Conservation (phyloP, 2,113 vertebrate genomes). For the Hiodon alosoides region DNA sequence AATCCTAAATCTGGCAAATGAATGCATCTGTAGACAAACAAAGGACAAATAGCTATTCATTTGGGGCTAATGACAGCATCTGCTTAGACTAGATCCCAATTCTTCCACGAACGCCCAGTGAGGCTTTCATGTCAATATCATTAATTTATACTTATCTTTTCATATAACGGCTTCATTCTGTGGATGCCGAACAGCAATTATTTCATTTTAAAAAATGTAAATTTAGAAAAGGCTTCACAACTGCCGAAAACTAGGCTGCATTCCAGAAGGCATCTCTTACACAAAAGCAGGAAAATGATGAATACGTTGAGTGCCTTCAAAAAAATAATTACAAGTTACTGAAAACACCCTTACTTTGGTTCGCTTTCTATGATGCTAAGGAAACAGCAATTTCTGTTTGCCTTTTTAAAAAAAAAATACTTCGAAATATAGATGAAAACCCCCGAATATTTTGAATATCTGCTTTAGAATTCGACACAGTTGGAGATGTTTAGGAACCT, state of each 20-base stretch:
- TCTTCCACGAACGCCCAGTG: conserved; percentile 10
- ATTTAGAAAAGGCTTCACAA: neutral
- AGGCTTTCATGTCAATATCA: conserved; percentile 15
- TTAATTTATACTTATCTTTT: conserved; percentile 16
- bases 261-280: neutral
- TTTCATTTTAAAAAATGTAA: conserved; percentile 9
- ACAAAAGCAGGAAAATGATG: neutral
- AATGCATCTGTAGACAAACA: conserved; percentile 15
- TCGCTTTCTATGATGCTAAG: neutral
- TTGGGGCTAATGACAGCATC: conserved; percentile 18
- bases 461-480: neutral
- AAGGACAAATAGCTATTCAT: conserved; percentile 26
- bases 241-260: neutral
- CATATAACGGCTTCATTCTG: conserved; percentile 1
- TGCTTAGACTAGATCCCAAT: neutral
- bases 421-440: neutral
- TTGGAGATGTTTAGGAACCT: neutral
- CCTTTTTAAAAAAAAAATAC: neutral
- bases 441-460: neutral
- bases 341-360: neutral
- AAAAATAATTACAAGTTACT: conserved; percentile 3
- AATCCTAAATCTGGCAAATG: conserved; percentile 11
- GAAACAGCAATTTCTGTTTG: neutral
- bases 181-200: neutral
- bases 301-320: neutral